Evolutionary conservation across 2,113 vertebrate species (phyloP).

Genomic region (Lophotis ruficrista): DNA sequence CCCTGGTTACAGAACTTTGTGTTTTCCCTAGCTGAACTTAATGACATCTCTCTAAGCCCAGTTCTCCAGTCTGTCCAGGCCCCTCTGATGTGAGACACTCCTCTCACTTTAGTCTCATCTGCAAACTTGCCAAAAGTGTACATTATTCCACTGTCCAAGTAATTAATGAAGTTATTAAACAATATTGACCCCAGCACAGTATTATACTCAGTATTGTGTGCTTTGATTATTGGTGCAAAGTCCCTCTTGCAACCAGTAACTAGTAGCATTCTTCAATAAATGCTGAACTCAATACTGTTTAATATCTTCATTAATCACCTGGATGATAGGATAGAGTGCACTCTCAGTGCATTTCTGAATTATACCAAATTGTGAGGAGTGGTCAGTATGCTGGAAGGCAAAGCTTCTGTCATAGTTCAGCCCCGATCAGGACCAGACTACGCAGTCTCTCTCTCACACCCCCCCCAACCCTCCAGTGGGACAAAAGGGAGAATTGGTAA

Average conservation of each 20-base stretch:
- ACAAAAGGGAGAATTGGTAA: too few relatives aligned
- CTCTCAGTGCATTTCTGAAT: too few relatives aligned
- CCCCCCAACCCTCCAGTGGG: too few relatives aligned
- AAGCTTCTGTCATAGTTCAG: too few relatives aligned
- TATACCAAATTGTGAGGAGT: too few relatives aligned
- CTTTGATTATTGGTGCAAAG: background rate
- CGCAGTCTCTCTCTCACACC: too few relatives aligned
- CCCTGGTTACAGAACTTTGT: background rate
- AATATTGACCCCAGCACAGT: background rate
- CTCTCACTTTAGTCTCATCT: background rate
- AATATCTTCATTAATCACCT: background rate
- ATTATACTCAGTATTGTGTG: background rate
- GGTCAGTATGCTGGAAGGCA: too few relatives aligned
- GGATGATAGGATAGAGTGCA: too few relatives aligned
- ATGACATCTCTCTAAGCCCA: too few relatives aligned
- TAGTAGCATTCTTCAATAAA: background rate
- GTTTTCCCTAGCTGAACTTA: fast-evolving
- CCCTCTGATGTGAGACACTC: background rate
- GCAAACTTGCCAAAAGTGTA: background rate
- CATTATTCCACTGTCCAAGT: background rate
- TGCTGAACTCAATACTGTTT: background rate
- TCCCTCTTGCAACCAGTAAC: background rate
- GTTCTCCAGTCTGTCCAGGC: background rate
- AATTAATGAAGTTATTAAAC: background rate
- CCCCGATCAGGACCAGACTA: too few relatives aligned